Evolutionary conservation across 2,797 vertebrate genomes (phyloP).

Genomic region (Melanotaenia parkinsoni): DNA sequence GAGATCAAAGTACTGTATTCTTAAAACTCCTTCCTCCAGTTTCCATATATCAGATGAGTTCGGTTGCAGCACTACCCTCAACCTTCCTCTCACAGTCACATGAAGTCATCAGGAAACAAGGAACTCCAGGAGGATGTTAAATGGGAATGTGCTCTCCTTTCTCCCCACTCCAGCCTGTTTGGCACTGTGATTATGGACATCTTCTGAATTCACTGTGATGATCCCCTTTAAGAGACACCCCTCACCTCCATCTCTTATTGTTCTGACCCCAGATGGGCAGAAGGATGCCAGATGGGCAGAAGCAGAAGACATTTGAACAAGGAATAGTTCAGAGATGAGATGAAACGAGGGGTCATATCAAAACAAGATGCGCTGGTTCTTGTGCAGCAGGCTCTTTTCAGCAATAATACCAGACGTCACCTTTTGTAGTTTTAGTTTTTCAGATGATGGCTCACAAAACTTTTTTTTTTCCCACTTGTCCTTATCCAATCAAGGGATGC

Average conservation of each 20-base stretch:
- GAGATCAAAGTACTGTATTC: slow-evolving; percentile 47
- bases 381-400: slow-evolving; percentile 72
- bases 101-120: slow-evolving; percentile 44
- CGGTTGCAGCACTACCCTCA: slow-evolving; percentile 29
- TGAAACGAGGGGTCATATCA: slow-evolving; percentile 36
- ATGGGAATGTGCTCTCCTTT: slow-evolving; percentile 46
- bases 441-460: slow-evolving; percentile 31
- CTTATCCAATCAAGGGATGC: slow-evolving; percentile 59
- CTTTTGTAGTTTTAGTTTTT: slow-evolving; percentile 52
- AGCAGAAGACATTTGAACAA: slow-evolving; percentile 58
- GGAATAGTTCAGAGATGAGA: slow-evolving; percentile 32
- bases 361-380: slow-evolving; percentile 58
- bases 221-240: slow-evolving; percentile 76
- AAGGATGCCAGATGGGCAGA: slow-evolving; percentile 35
- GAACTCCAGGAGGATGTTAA: slow-evolving; percentile 54
- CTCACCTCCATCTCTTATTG: slow-evolving; percentile 81
- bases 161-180: slow-evolving; percentile 53
- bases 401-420: slow-evolving; percentile 81
- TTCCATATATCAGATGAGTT: slow-evolving; percentile 39
- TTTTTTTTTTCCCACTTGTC: slow-evolving; percentile 62
- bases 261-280: slow-evolving; percentile 75
- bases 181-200: slow-evolving; percentile 86
- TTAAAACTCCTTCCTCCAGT: slow-evolving; percentile 53
- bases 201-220: slow-evolving; percentile 91
- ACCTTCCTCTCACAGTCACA: slow-evolving; percentile 34